These are phyloP conservation scores for Flexamia atlantica DNA, from an alignment of 2,888 invertebrate genomes.

Conservation along the genomic window DNA sequence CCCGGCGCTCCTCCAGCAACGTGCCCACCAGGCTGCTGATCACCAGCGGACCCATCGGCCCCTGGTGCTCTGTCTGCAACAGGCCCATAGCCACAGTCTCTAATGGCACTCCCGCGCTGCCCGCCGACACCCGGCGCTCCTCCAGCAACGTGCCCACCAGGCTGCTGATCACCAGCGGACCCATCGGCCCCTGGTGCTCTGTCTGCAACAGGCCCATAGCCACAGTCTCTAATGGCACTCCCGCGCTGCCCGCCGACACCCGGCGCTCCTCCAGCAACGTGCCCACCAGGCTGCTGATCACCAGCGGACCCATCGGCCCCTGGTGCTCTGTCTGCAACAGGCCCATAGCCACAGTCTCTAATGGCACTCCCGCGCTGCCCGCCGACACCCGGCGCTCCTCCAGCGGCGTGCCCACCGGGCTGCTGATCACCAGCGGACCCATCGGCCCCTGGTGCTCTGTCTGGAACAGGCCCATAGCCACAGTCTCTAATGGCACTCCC, in stretches of 20 bases:
- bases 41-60: conserved; percentile 63
- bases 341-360: too few relatives aligned
- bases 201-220: conserved; percentile 73
- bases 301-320: conserved; percentile 72
- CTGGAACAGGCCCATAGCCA: conserved; percentile 73
- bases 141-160: conserved; percentile 73
- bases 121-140: conserved; percentile 73
- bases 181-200: conserved; percentile 73
- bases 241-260: conserved; percentile 74
- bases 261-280: conserved; percentile 73
- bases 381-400: conserved; percentile 74
- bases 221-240: too few relatives aligned
- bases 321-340: conserved; percentile 73
- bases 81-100: too few relatives aligned
- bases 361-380: too few relatives aligned
- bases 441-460: conserved; percentile 73
- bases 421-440: conserved; percentile 72
- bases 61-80: conserved; percentile 66
- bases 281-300: conserved; percentile 73
- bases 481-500: too few relatives aligned
- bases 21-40: conserved; percentile 68
- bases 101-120: too few relatives aligned
- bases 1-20: conserved; percentile 69
- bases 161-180: conserved; percentile 73
- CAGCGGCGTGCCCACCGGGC: conserved; percentile 73